Base-by-base conservation (phyloP, 2,797 vertebrate species). In the Hippoglossus hippoglossus region DNA sequence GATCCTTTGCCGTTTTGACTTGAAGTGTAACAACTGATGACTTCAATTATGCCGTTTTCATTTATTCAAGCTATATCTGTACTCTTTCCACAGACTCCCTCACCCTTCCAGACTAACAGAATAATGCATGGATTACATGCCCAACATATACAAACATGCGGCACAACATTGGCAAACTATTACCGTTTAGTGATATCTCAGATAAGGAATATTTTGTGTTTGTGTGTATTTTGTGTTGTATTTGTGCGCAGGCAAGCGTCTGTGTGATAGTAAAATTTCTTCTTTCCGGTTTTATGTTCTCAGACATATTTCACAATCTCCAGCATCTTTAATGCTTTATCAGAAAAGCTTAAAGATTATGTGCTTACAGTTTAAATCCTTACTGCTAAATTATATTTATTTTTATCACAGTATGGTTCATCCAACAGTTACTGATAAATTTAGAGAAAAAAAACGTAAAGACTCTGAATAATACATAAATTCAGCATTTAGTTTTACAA, bases 41-140 rank as follows among this genome's bases (percentile, higher is more conserved):
- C n/a, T 69, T 15, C 28, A 47, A 21, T 10, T 31, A 28, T 56
- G 12, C 21, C 34, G 44, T 64, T 53, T 51, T 8, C 18, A 58
- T 73, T 11, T 52, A 73, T 80, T 75, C 25, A 47, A 41, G 68
- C 18, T 60, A 50, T 10, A 50, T 73, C 25, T 63, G 52, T 46
- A 44, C 11, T 11, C 54, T 49, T 5, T 65, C 2, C 18, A 58
- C 47, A 59, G 41, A 41, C 7, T 54, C 4, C n/a, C 24, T 69
- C 69, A 62, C 28, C 2, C 4, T 63, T 51, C 4, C 3, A 3
- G 36, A 47, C 39, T 62, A 75, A 67, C 19, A 19, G 16, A 19
- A 16, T 19, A 46, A 19, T 47, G 51, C 26, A 41, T 58, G 24
- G 31, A 66, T 65, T 49, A 71, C 52, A 46, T 31, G 54, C 24